phyloP scores from a whole-genome alignment of 2,797 vertebrate genomes.

The Coregonus ussuriensis region DNA sequence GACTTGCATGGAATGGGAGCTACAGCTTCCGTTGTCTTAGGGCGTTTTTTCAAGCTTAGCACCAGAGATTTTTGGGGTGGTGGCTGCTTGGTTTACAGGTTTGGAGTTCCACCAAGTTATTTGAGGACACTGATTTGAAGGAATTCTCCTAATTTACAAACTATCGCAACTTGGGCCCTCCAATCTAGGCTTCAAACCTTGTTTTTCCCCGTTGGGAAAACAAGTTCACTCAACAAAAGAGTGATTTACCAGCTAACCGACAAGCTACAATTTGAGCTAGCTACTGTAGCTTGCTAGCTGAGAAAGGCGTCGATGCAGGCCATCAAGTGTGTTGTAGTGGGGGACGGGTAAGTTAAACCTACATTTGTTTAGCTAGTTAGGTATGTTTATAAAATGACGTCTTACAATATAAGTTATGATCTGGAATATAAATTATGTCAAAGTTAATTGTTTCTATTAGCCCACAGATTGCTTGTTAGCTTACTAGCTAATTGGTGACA shows the following conservation, averaged over 20 bases:
- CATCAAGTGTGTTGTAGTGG: conserved; percentile 98
- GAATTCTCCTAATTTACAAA: conserved; percentile 4
- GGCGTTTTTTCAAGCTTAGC: conserved; percentile 71
- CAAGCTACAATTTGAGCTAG: conserved; percentile 26
- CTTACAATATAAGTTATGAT: neutral
- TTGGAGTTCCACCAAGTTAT: conserved; percentile 47
- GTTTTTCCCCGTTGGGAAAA: neutral
- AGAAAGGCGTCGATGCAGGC: conserved; percentile 85
- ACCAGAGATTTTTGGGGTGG: conserved; percentile 79
- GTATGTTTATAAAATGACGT: neutral
- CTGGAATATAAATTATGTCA: neutral
- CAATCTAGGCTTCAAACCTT: conserved; percentile 5
- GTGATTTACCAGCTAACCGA: conserved; percentile 38
- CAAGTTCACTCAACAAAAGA: conserved; percentile 8
- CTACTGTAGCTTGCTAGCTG: conserved; percentile 12
- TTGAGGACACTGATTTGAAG: conserved; percentile 47
- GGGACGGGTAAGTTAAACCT: conserved; percentile 88
- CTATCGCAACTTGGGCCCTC: conserved; percentile 10
- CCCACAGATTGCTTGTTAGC: conserved; percentile 35
- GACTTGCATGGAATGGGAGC: conserved; percentile 67
- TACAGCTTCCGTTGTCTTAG: conserved; percentile 71
- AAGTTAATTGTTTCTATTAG: neutral
- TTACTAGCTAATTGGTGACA: neutral
- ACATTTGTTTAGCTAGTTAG: neutral
- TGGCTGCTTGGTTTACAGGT: conserved; percentile 73